These are phyloP conservation scores for Clanis bilineata DNA, from an alignment of 2,888 invertebrate genomes.

Conservation along the genomic window DNA sequence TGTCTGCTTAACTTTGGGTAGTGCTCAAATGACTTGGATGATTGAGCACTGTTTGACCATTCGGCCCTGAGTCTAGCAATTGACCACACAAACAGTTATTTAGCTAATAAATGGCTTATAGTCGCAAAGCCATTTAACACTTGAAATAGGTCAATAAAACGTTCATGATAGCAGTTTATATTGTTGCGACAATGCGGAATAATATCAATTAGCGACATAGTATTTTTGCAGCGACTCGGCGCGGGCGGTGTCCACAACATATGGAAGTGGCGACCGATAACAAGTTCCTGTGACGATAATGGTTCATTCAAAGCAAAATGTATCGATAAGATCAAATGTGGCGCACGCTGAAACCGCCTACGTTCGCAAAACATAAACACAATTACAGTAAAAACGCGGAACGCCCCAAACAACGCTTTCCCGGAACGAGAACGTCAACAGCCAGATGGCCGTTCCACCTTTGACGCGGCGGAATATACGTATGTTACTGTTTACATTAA, in stretches of 20 bases:
- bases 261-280: slow-evolving; percentile 47
- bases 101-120: neutral
- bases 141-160: slow-evolving; percentile 21
- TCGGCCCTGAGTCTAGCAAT: no score
- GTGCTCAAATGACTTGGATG: no score
- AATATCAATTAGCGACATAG: slow-evolving; percentile 20
- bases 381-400: neutral
- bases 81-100: neutral
- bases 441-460: slow-evolving; percentile 20
- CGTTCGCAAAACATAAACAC: slow-evolving; percentile 17
- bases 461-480: slow-evolving; percentile 13
- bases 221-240: slow-evolving; percentile 19
- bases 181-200: slow-evolving; percentile 12
- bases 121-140: slow-evolving; percentile 19
- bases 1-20: no score
- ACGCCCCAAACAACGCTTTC: slow-evolving; percentile 20
- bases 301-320: slow-evolving; percentile 34
- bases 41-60: no score
- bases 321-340: slow-evolving; percentile 33
- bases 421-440: slow-evolving; percentile 19
- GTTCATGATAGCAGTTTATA: neutral
- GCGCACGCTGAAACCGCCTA: slow-evolving; percentile 22
- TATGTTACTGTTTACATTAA: slow-evolving; percentile 5
- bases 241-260: slow-evolving; percentile 19
- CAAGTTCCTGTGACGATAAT: slow-evolving; percentile 52